Conservation (phyloP, 35 echinoderm and acorn worm genomes). For the Apostichopus parvimensis region DNA sequence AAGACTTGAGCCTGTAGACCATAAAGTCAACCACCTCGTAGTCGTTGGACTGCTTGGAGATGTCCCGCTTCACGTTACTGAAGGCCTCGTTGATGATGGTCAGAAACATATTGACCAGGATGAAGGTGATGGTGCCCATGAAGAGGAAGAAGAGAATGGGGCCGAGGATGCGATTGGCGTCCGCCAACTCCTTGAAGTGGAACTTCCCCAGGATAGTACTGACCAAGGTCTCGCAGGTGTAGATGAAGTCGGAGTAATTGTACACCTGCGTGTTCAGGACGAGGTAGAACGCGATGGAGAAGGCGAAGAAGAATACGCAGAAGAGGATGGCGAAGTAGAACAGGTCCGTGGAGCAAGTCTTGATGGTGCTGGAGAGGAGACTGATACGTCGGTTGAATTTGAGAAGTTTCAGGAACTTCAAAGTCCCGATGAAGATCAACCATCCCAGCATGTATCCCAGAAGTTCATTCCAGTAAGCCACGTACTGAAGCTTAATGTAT, state of each 20-base stretch:
- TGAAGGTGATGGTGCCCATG: constrained; percentile 80
- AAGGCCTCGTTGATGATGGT: constrained; percentile 95
- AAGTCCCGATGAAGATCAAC: constrained; percentile 76
- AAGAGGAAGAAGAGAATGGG: constrained; percentile 87
- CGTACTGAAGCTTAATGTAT: constrained; percentile 95
- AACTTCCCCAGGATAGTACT: constrained; percentile 84
- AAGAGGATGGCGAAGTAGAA: constrained; percentile 94
- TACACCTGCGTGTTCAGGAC: constrained; percentile 59
- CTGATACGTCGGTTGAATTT: constrained; percentile 92
- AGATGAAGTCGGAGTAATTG: constrained; percentile 90
- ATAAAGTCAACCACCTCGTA: constrained; percentile 97
- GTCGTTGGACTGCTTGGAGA: constrained; percentile 76
- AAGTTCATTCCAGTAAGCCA: constrained; percentile 96
- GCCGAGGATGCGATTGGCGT: constrained; percentile 55
- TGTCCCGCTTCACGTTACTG: constrained; percentile 74
- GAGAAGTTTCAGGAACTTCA: constrained; percentile 91
- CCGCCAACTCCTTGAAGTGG: constrained; percentile 53
- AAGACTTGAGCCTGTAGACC: constrained; percentile 68
- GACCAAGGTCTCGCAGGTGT: constrained; percentile 78
- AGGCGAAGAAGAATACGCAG: constrained; percentile 84
- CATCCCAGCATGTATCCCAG: constrained; percentile 82
- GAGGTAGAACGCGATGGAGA: constrained; percentile 76
- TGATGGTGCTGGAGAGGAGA: constrained; percentile 81
- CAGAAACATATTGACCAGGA: constrained; percentile 97
- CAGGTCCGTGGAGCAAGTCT: constrained; percentile 68